Evolutionary conservation across 2,888 invertebrate species (phyloP).

Genomic region (Muschampia plurimacula): DNA sequence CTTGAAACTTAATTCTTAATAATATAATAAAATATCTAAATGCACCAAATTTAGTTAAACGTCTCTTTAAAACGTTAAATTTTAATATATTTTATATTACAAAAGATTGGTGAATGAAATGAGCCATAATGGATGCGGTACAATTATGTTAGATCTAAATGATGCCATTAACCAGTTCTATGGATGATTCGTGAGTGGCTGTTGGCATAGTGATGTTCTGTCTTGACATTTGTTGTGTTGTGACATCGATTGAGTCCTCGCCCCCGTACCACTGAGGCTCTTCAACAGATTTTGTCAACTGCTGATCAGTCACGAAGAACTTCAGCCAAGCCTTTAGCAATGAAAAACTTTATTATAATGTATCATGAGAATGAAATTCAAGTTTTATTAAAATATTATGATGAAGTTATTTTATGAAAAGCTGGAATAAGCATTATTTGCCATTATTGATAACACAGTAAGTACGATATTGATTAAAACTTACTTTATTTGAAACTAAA

Average conservation of each 20-base stretch:
- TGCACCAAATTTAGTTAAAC: constrained; percentile 34
- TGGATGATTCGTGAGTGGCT: constrained; percentile 73
- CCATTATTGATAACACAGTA: constrained; percentile 11
- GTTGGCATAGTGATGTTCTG: constrained; percentile 64
- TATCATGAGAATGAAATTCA: constrained; percentile 15
- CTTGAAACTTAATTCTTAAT: constrained; percentile 9
- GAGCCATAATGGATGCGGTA: constrained; percentile 48
- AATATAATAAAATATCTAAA: constrained; percentile 33
- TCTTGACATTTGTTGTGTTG: constrained; percentile 73
- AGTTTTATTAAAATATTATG: constrained; percentile 3
- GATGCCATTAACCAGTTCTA: constrained; percentile 82
- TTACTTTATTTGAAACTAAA: not conserved
- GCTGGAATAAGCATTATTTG: constrained; percentile 31
- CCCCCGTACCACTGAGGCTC: constrained; percentile 80
- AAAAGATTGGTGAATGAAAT: constrained; percentile 61
- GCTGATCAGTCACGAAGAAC: constrained; percentile 84
- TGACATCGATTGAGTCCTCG: constrained; percentile 65
- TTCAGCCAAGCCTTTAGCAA: constrained; percentile 86
- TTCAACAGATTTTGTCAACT: constrained; percentile 79
- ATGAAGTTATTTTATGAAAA: constrained; percentile 18
- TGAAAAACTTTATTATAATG: constrained; percentile 63
- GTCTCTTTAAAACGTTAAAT: constrained; percentile 37
- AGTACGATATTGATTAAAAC: not conserved
- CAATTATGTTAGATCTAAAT: constrained; percentile 63
- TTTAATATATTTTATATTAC: constrained; percentile 32